Percentiles rank a stretch among this genome's conserved stretches.
Evolutionary conservation across 2,797 vertebrate species (phyloP).

Genomic region (Pangasius larnaudii): DNA sequence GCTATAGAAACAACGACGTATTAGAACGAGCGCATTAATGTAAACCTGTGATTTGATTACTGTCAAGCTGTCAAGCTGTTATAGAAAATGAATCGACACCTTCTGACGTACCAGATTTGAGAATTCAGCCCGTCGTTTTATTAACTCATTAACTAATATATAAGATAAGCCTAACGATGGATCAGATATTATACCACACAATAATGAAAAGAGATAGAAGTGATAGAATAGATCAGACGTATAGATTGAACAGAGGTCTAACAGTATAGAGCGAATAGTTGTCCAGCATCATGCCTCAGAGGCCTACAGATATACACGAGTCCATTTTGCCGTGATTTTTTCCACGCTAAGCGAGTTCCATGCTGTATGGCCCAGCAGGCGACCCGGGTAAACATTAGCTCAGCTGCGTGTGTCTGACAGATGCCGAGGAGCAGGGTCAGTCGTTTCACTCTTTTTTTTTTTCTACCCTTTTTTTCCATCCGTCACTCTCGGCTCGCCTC

Average conservation of each 20-base stretch:
- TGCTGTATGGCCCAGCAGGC: constrained; percentile 36
- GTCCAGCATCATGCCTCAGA: not conserved
- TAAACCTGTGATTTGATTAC: not conserved
- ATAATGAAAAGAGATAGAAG: not conserved
- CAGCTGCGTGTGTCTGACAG: constrained; percentile 46
- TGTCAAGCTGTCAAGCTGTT: not conserved
- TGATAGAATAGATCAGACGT: too few species aligned
- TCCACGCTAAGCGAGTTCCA: constrained; percentile 36
- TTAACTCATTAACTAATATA: not conserved
- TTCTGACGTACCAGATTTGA: not conserved
- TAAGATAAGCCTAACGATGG: not conserved
- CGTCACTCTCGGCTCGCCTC: constrained; percentile 20
- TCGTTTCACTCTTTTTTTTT: constrained; percentile 24
- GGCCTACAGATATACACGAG: constrained; percentile 14
- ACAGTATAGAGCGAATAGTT: not conserved
- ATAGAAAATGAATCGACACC: not conserved
- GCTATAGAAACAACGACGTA: not conserved
- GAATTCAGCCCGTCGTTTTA: not conserved
- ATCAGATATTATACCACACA: not conserved
- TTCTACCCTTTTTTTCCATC: constrained; percentile 23
- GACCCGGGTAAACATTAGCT: constrained; percentile 40
- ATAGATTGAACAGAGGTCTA: not conserved
- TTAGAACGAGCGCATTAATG: not conserved
- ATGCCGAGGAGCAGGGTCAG: constrained; percentile 45
- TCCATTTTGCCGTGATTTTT: constrained; percentile 34